Evolutionary conservation across 1,140 invertebrate genomes (phyloP), one percentile per base, ranked within the genome.

Genomic region (Latrodectus geometricus): DNA sequence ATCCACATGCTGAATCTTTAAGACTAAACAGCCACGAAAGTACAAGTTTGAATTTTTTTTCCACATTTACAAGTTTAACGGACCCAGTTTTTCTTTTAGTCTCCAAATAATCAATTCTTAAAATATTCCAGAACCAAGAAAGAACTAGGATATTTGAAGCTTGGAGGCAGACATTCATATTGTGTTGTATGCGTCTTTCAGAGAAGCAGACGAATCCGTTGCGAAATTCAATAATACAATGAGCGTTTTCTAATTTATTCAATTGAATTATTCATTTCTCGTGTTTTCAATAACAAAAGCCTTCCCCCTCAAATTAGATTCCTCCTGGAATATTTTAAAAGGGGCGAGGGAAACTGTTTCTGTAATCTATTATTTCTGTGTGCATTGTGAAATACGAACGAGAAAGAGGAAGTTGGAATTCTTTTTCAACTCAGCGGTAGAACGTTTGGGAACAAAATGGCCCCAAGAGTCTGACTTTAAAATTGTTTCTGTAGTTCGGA

Each of bases 211-310:
- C 2, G 54, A 61, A 14, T 61, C 54, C 17, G 54, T 17, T 61
- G 11, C 11, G 54, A 61, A 61, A 61, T 61, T 61, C 54, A 61
- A 61, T 61, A 61, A 61, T 61, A 61, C 54, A 61, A 61, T 61
- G 54, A 61, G 54, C 54, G 54, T 61, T 61, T 61, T 61, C 54
- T 61, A 61, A 61, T 61, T 61, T 61, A 61, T 61, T 61, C 54
- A 17, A 61, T 61, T 61, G 54, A 61, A 61, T 61, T 61, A 61
- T 61, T 61, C 54, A 61, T 61, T 61, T 61, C 54, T 61, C 54
- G 54, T 61, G 54, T 61, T 61, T 61, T 61, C 54, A 61, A 61
- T 61, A 61, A 61, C 54, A 61, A 61, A 61, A 61, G 54, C 11
- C 8, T 61, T 35, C 35, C 54, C 54, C 54, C 54, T 56, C 11